Base-by-base conservation (phyloP, 2,113 vertebrate species). In the Psephotus haematonotus region DNA sequence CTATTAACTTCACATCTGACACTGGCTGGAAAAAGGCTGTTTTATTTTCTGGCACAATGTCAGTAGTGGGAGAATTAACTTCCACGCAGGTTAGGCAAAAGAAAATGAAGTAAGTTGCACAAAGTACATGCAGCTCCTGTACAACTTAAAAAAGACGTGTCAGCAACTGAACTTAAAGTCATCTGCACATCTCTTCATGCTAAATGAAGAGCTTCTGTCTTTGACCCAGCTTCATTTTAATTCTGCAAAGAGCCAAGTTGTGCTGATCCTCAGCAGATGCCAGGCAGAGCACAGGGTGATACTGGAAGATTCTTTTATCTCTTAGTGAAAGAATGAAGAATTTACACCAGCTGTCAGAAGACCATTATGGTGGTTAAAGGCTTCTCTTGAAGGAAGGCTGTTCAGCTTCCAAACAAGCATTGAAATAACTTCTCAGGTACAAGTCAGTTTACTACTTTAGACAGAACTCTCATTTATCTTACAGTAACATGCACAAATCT, bases 271-370 rank as follows among this genome's bases (percentile, higher is more conserved):
- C 75, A 76, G 28, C 2, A 63, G 55, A 25, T 49, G 6, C 24
- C 47, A 87, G 13, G 9, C 33, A 62, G 5, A 59, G 31, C 0
- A 0, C 3, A 3, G 67, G 14, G 7, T 1, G 1, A 29, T 7
- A 27, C 13, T 46, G 17, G 8, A 29, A 93, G 44, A 67, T 37
- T 31, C 11, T 69, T 69, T 41, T 47, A 41, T 10, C 35, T 47
- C 22, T 75, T 28, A 52, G 9, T 2, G 0, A 29, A 63, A 67
- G 10, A 63, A 47, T 0, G 7, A 55, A 13, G 15, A 81, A 59
- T 65, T 80, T 82, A 35, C 3, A 49, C 7, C 9, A 41, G 4
- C 17, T 70, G 37, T 31, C 12, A 7, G 15, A 43, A 22, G 8
- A 18, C 17, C 13, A 14, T 60, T 41, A 47, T 1, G 0, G 16